These are phyloP conservation scores for Tetramorium bicarinatum DNA, from an alignment of 2,888 invertebrate genomes.

Conservation along the genomic window DNA sequence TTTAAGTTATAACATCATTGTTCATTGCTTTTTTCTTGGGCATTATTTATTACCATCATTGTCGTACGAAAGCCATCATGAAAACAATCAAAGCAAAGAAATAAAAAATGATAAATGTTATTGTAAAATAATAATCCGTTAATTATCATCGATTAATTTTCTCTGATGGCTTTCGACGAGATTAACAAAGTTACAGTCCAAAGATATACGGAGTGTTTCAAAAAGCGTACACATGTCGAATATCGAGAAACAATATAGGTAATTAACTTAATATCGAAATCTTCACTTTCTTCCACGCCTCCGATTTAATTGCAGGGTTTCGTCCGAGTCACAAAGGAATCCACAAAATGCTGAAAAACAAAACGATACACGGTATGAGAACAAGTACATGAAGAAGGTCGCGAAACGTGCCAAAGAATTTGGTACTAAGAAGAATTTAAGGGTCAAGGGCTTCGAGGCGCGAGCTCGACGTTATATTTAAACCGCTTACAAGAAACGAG, in stretches of 20 bases:
- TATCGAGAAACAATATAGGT: constrained; percentile 4
- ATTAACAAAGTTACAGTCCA: constrained; percentile 16
- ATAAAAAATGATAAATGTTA: background rate
- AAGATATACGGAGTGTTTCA: constrained; percentile 19
- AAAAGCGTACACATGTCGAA: background rate
- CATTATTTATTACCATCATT: background rate
- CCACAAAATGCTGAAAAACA: constrained; percentile 41
- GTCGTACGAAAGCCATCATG: background rate
- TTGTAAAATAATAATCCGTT: background rate
- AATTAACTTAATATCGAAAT: constrained; percentile 16
- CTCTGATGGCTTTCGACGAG: background rate
- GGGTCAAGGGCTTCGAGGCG: constrained; percentile 46
- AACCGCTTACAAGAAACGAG: constrained; percentile 29
- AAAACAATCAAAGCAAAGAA: background rate
- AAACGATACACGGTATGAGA: constrained; percentile 31
- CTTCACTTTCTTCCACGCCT: background rate
- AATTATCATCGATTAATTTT: constrained; percentile 18
- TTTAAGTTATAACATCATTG: background rate
- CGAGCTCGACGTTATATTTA: constrained; percentile 46
- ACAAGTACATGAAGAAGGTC: constrained; percentile 18
- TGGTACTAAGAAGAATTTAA: constrained; percentile 36
- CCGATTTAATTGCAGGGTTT: background rate
- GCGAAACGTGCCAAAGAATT: constrained; percentile 37
- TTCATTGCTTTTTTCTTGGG: constrained; percentile 1
- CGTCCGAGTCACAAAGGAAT: constrained; percentile 13